Evolutionary conservation across 2,888 invertebrate species (phyloP), one percentile per base, ranked within the genome.

Genomic region (Magallana nippona): DNA sequence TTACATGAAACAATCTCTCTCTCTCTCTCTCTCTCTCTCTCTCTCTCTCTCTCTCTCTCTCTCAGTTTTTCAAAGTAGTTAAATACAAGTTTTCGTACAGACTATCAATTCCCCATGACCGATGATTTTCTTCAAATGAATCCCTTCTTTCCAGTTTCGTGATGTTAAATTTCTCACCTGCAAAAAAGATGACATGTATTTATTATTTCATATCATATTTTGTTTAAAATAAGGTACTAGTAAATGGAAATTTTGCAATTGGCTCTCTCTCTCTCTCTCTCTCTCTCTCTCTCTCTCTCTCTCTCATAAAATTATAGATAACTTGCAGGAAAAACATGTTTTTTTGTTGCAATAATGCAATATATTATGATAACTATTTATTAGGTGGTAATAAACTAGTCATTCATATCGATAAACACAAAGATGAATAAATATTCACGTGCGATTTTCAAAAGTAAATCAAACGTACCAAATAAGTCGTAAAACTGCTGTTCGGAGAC

Each of bases 21-120:
- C 27, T 44, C 77, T 77, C 77, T 77, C 77, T 77, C 77, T 77
- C 77, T 77, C 77, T 77, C 77, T 77, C 77, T 77, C 77, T 77
- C 77, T 77, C 77, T 77, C 77, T 77, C 77, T 77, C 77, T 77
- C 77, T 77, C 77, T 77, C 77, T 77, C 77, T 77, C 27, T 27
- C 44, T 79, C 55, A 44, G n/a, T 22, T 19, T n/a, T 60, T 60
- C n/a, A 60, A 60, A 5, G 60, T 60, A 5, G n/a, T 60, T n/a
- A 60, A 60, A n/a, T n/a, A 60, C 60, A 60, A 60, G n/a, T 60
- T 60, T 60, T 60, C 60, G 15, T 8, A 60, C 60, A 60, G n/a
- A 60, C 60, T 60, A n/a, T 60, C 60, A n/a, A 60, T 17, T 60
- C 60, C 60, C 60, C 60, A 60, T n/a, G 13, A n/a, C n/a, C 8